These are phyloP conservation scores for Rhinella marina DNA, from an alignment of 2,797 vertebrate species.

Conservation along the genomic window DNA sequence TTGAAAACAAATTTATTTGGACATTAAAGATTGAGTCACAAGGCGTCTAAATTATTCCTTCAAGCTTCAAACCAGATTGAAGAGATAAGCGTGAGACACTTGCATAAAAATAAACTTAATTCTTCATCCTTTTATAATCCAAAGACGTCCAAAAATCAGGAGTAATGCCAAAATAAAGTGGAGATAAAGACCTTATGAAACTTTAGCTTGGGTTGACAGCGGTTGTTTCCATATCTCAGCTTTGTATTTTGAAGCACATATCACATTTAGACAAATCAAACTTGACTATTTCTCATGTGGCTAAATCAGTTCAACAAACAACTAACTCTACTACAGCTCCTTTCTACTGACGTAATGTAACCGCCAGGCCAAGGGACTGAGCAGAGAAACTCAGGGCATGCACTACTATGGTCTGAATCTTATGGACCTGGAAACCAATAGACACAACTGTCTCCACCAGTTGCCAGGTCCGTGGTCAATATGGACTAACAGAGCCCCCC, in stretches of 20 bases:
- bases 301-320: neutral
- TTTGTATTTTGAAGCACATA: neutral
- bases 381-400: no score
- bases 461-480: no score
- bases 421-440: no score
- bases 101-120: neutral
- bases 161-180: slow-evolving; percentile 14
- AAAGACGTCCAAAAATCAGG: neutral
- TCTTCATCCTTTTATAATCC: neutral
- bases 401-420: no score
- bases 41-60: neutral
- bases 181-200: slow-evolving; percentile 14
- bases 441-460: no score
- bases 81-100: slow-evolving; percentile 16
- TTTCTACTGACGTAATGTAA: no score
- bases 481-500: no score
- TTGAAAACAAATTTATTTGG: neutral
- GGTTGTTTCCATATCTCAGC: neutral
- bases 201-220: neutral
- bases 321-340: neutral
- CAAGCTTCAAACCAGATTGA: slow-evolving; percentile 12
- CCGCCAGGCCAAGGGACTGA: no score
- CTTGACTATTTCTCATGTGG: neutral
- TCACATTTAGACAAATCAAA: neutral
- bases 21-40: slow-evolving; percentile 15